Evolutionary conservation across 1,140 invertebrate genomes (phyloP).

Genomic region (Drosophila grimshawi): DNA sequence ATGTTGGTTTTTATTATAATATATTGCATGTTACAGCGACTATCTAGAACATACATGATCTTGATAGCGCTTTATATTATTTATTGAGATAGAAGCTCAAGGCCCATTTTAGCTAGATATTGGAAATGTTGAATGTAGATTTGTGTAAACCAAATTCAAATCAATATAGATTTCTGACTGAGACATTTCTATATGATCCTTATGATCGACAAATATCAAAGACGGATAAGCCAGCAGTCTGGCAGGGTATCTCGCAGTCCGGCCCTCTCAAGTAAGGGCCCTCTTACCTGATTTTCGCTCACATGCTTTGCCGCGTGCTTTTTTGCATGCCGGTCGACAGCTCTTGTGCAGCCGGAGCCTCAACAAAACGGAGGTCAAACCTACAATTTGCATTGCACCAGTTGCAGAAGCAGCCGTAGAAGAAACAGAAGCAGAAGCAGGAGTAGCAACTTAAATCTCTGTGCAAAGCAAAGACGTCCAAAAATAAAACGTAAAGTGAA

Average conservation of each 20-base stretch:
- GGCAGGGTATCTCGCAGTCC: not conserved
- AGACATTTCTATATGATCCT: too few species aligned
- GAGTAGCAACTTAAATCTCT: conserved; percentile 30
- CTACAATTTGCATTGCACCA: conserved; percentile 42
- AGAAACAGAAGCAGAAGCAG: not conserved
- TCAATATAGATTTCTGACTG: too few species aligned
- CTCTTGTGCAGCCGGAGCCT: conserved; percentile 16
- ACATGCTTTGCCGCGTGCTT: conserved; percentile 37
- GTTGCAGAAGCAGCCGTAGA: not conserved
- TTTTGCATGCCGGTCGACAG: conserved; percentile 28
- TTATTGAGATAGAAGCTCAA: too few species aligned
- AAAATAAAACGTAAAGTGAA: too few species aligned
- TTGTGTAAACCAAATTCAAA: too few species aligned
- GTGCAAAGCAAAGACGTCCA: conserved; percentile 5
- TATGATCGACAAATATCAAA: too few species aligned
- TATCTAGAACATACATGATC: too few species aligned
- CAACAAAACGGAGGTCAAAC: conserved; percentile 50
- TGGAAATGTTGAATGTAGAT: too few species aligned
- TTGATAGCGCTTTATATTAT: too few species aligned
- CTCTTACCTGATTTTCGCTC: conserved; percentile 18
- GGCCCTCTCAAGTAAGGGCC: not conserved
- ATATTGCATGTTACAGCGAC: too few species aligned
- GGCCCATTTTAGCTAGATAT: too few species aligned
- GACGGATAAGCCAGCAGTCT: not conserved
- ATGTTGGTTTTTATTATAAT: too few species aligned